A percentile compares a stretch with the other conserved stretches of the same genome.
Evolutionary conservation across 2,797 vertebrate species (phyloP).

Genomic region (Gadopsis marmoratus): DNA sequence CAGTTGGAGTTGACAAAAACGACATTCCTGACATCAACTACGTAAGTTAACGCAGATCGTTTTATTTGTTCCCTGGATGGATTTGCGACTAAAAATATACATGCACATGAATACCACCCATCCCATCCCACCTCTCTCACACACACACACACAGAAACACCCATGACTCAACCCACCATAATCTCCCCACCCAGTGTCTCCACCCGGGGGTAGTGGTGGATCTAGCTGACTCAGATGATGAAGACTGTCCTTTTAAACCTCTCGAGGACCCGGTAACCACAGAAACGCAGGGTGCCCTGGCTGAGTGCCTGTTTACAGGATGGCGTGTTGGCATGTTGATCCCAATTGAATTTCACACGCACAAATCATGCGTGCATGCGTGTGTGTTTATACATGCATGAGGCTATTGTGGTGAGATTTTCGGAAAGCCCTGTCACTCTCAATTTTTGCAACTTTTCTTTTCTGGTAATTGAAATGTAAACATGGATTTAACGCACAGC

Average conservation of each 20-base stretch:
- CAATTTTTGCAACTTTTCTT: neutral
- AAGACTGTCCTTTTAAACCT: slow-evolving; percentile 85
- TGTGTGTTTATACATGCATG: slow-evolving; percentile 30
- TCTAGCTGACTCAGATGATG: slow-evolving; percentile 86
- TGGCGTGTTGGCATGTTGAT: slow-evolving; percentile 69
- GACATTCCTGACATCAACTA: slow-evolving; percentile 99
- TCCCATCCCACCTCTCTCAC: neutral
- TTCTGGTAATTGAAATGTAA: neutral
- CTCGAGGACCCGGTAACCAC: slow-evolving; percentile 86
- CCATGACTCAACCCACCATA: slow-evolving; percentile 60
- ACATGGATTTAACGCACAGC: neutral
- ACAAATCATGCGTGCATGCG: slow-evolving; percentile 5
- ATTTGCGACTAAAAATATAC: neutral
- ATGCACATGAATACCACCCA: slow-evolving; percentile 30
- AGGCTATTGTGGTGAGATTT: slow-evolving; percentile 53
- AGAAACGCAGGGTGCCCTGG: slow-evolving; percentile 67
- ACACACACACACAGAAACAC: slow-evolving; percentile 25
- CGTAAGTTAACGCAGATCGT: slow-evolving; percentile 83
- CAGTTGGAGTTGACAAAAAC: slow-evolving; percentile 98
- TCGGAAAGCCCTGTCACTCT: neutral
- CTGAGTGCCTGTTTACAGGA: slow-evolving; percentile 78
- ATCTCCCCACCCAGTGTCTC: slow-evolving; percentile 83
- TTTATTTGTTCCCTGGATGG: neutral
- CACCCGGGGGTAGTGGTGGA: slow-evolving; percentile 87
- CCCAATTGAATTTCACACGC: slow-evolving; percentile 31